A percentile compares a stretch with the other conserved stretches of the same genome.
These are phyloP conservation scores for Bombus picipes DNA, from an alignment of 1,140 invertebrate species.

Conservation along the genomic window DNA sequence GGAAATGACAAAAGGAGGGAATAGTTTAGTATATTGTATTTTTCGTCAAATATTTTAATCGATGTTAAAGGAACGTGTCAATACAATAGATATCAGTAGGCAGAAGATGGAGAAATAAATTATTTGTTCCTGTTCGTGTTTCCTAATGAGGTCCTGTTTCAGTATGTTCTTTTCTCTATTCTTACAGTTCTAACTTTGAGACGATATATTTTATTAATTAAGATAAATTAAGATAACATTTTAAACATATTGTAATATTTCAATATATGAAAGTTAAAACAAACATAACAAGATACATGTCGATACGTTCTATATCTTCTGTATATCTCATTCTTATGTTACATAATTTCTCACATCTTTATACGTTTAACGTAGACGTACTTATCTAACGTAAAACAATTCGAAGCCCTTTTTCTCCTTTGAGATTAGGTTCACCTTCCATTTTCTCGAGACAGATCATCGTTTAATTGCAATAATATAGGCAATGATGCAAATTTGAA, in stretches of 20 bases:
- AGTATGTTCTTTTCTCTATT: too few species aligned
- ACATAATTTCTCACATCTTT: background rate
- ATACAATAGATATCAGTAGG: background rate
- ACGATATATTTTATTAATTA: too few species aligned
- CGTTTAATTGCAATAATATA: too few species aligned
- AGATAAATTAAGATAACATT: background rate
- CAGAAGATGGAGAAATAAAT: background rate
- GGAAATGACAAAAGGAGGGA: too few species aligned
- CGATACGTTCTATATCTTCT: background rate
- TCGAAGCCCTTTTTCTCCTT: too few species aligned
- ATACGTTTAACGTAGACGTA: background rate
- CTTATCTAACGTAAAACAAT: too few species aligned
- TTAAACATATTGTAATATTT: too few species aligned
- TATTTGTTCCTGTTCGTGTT: background rate
- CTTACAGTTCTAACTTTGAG: background rate
- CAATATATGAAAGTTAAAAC: too few species aligned
- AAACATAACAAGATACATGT: background rate
- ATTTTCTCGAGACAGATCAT: too few species aligned
- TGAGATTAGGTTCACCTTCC: too few species aligned
- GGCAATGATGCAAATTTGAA: background rate
- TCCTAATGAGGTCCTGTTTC: background rate
- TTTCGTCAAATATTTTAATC: too few species aligned
- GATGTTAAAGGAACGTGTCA: background rate
- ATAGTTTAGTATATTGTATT: too few species aligned
- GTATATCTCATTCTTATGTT: background rate